A percentile compares a stretch with the other conserved stretches of the same genome.
These are phyloP conservation scores for Pterophyllum scalare DNA, from an alignment of 2,113 vertebrate genomes.

Conservation along the genomic window DNA sequence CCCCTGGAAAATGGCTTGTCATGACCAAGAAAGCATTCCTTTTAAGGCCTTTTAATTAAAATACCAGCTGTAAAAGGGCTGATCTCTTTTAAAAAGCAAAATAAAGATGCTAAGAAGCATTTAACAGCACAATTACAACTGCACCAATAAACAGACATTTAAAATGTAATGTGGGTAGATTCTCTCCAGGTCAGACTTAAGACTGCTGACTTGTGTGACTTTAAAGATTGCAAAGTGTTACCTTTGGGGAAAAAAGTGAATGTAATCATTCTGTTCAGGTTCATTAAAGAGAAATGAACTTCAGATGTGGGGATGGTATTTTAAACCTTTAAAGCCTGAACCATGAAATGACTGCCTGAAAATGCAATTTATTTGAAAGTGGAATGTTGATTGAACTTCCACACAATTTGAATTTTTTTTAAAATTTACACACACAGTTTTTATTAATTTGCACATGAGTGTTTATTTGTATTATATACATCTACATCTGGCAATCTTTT, in stretches of 20 bases:
- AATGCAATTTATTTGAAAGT: too few relatives aligned
- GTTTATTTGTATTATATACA: too few relatives aligned
- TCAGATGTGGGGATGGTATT: constrained; percentile 19
- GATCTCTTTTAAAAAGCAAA: constrained; percentile 23
- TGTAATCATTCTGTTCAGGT: background rate
- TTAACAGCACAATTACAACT: constrained; percentile 30
- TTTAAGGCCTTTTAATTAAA: constrained; percentile 31
- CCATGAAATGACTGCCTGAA: too few relatives aligned
- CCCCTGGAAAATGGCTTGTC: constrained; percentile 5
- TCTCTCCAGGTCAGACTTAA: constrained; percentile 11
- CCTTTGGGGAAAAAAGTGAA: constrained; percentile 1
- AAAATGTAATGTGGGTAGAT: constrained; percentile 15
- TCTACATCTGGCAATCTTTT: too few relatives aligned
- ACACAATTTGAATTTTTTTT: too few relatives aligned
- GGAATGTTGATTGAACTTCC: too few relatives aligned
- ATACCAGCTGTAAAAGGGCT: constrained; percentile 10
- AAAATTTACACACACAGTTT: too few relatives aligned
- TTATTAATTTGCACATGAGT: too few relatives aligned
- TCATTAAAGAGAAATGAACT: constrained; percentile 5
- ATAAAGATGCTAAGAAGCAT: constrained; percentile 32
- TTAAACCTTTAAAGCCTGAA: too few relatives aligned
- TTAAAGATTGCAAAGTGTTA: background rate
- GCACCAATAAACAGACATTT: constrained; percentile 25
- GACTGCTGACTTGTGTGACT: constrained; percentile 25
- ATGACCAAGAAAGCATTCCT: constrained; percentile 4